phyloP scores from a whole-genome alignment of 2,113 vertebrate genomes.

The Dissostichus mawsoni region DNA sequence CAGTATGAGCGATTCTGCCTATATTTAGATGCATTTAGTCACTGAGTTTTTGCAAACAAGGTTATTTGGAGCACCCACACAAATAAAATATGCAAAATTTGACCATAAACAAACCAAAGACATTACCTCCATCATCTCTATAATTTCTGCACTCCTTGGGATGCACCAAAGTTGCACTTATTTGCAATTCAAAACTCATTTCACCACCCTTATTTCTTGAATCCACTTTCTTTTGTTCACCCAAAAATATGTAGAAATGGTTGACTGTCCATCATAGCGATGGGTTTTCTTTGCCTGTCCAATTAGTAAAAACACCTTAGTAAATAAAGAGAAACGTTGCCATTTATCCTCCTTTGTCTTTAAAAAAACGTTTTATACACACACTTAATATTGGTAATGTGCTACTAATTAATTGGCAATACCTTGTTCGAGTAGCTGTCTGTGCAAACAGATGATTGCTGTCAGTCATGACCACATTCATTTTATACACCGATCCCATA shows the following conservation, averaged over 20 bases:
- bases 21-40: slow-evolving; percentile 46
- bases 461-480: neutral
- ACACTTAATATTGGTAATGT: neutral
- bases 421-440: neutral
- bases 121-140: slow-evolving; percentile 32
- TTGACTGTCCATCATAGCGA: neutral
- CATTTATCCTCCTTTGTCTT: neutral
- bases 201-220: slow-evolving; percentile 26
- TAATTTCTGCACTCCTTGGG: slow-evolving; percentile 23
- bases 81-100: slow-evolving; percentile 31
- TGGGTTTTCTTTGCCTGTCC: neutral
- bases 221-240: slow-evolving; percentile 10
- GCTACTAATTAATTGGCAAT: neutral
- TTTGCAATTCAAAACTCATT: slow-evolving; percentile 66
- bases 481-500: neutral
- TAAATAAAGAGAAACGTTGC: neutral
- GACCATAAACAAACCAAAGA: slow-evolving; percentile 15
- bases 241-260: slow-evolving; percentile 10
- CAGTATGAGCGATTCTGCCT: slow-evolving; percentile 33
- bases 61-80: slow-evolving; percentile 41
- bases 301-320: slow-evolving; percentile 2
- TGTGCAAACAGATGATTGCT: neutral
- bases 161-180: slow-evolving; percentile 15
- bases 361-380: neutral
- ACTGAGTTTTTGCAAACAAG: slow-evolving; percentile 46